Base-by-base conservation (phyloP, 2,888 invertebrate species). In the Celastrina argiolus region DNA sequence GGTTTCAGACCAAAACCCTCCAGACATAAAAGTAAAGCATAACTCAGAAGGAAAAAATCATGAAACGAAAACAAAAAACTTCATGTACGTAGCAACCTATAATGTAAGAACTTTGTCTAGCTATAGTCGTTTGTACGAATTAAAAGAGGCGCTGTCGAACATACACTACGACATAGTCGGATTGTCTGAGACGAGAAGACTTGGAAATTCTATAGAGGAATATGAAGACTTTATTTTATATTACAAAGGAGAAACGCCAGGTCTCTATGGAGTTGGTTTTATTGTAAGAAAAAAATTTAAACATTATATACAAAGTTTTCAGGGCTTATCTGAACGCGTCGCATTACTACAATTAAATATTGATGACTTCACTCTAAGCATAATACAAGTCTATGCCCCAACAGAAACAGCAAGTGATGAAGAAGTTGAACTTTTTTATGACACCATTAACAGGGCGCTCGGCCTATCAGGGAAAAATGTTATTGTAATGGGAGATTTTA, bases 131-230 rank as follows among this genome's bases (percentile, higher is more conserved):
- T 41, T 67, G 14, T 36, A 61, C 10, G 66, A 70, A 66, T 42
- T 71, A 39, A 59, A 68, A 41, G 16, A n/a, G 4, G 63, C 71
- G 3, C 31, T 71, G 16, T 10, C 56, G 56, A 45, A 66, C 14
- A 66, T 71, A 3, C 67, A 70, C 14, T 69, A 69, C 64, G 70
- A 70, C 22, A 68, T 72, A 16, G 36, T 72, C 36, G 69, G 72
- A 3, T 56, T 69, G 10, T 41, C 41, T 1, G 72, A 72, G 64
- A 63, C 69, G 42, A 68, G 71, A 66, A 58, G 69, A 67, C 42
- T 66, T 18, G 71, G 71, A 16, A 45, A 66, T 3, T 31, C 61
- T 6, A 71, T 70, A 16, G 65, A 63, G 68, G 69, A 71, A 65
- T 59, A 69, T 16, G 51, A 68, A 7, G 65, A 73, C 26, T 71